Conservation (phyloP, 2,113 vertebrate genomes). For the Theristicus caerulescens region DNA sequence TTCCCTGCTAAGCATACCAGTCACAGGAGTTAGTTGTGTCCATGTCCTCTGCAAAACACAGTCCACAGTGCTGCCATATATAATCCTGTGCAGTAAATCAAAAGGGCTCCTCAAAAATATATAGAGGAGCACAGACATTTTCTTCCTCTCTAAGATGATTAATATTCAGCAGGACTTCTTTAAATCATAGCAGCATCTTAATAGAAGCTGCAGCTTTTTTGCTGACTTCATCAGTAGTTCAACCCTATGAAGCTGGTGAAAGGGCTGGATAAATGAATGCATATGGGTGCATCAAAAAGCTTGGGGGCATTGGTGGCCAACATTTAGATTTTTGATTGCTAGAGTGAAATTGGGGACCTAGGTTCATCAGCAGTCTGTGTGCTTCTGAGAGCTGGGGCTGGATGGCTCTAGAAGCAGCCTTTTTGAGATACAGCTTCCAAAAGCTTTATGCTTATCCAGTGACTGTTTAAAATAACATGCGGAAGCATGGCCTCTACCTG, state of each 20-base stretch:
- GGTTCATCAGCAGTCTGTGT: not conserved
- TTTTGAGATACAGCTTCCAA: not conserved
- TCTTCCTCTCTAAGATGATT: not conserved
- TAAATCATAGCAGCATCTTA: conserved; percentile 6
- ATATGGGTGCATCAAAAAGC: not conserved
- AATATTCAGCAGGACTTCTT: not conserved
- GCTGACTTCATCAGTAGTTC: not conserved
- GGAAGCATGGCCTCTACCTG: not conserved
- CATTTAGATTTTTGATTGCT: not conserved
- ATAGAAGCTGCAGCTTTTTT: conserved; percentile 2
- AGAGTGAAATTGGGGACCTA: not conserved
- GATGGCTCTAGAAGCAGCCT: not conserved
- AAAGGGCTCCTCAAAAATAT: not conserved
- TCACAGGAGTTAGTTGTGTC: not conserved
- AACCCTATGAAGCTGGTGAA: not conserved
- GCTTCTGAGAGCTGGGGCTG: not conserved
- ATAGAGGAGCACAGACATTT: not conserved
- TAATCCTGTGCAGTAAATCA: conserved; percentile 1
- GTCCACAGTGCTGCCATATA: not conserved
- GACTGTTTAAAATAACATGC: not conserved
- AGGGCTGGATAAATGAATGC: not conserved
- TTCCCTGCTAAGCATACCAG: not conserved
- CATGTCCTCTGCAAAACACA: not conserved
- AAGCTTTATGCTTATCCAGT: not conserved
- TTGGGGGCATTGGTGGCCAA: not conserved